These are phyloP conservation scores for Oreotrochilus melanogaster DNA, from an alignment of 2,113 vertebrate species.

Conservation along the genomic window DNA sequence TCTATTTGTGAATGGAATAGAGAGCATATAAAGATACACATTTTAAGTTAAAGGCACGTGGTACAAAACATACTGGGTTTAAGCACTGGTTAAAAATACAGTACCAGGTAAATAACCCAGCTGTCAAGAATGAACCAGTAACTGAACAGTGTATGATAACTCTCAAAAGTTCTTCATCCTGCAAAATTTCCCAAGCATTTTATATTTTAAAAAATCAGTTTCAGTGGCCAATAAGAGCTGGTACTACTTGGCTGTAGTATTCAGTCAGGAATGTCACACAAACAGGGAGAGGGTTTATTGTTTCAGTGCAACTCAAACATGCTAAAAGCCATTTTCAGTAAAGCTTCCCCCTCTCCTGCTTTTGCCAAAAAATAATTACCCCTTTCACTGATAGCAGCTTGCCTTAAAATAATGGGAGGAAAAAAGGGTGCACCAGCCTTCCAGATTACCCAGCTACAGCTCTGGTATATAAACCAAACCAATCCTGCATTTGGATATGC, in stretches of 20 bases:
- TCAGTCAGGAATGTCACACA: not conserved
- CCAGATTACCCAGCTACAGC: not conserved
- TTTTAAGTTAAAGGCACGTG: not conserved
- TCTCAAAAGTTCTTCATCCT: not conserved
- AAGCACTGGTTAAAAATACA: not conserved
- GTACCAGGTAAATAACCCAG: not conserved
- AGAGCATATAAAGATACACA: not conserved
- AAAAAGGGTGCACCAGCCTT: not conserved
- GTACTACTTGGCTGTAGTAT: not conserved
- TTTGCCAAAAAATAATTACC: not conserved
- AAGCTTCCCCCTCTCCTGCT: not conserved
- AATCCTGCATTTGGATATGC: not conserved
- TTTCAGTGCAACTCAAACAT: not conserved
- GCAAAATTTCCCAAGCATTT: not conserved
- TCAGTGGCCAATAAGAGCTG: not conserved
- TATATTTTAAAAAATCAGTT: not conserved
- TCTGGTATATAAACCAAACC: not conserved
- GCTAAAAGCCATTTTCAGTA: not conserved
- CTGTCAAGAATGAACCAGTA: not conserved
- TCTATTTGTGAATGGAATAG: not conserved
- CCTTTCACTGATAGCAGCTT: not conserved
- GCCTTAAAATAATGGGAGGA: not conserved
- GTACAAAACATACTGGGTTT: not conserved
- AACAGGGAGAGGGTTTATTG: not conserved
- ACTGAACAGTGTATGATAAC: not conserved